Base-by-base conservation (phyloP, 2,888 invertebrate genomes). In the Tetanocera ferruginea region DNA sequence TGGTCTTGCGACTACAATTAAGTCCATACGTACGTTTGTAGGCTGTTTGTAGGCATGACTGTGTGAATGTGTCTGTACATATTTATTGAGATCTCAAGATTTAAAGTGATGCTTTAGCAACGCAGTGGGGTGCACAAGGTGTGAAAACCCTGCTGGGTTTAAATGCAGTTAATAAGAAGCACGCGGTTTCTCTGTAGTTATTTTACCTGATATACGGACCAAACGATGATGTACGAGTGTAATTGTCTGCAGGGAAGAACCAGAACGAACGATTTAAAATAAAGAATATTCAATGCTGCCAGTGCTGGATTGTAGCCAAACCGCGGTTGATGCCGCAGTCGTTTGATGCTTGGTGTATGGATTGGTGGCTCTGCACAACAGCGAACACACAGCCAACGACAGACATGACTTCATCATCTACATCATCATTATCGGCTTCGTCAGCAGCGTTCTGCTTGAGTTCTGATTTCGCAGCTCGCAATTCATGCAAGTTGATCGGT, bases 121-220 rank as follows among this genome's bases (percentile, higher is more conserved):
- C 86, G 79, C 87, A 86, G 87, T 84, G 86, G 88, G 88, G 85
- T 83, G 86, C 86, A 86, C 82, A 87, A 88, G 88, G 88, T 88
- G 88, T 88, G 88, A 88, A 88, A 86, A 87, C 87, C 88, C 88
- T 88, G 88, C 88, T 88, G 88, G 85, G 87, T 86, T 85, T 84
- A 85, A 88, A 85, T 87, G 87, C 85, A 86, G 87, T 86, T 88
- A 87, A 87, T 87, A 88, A 87, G 86, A 86, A 86, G 84, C 83
- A 82, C 82, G 82, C 83, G 82, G 82, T 80, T 72, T 76, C 80
- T 79, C n/a, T 79, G 76, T 80, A 77, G 78, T 78, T 60, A 51
- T 66, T 75, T 69, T 72, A 51, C 64, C 75, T 77, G 75, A 64
- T 55, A 66, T 77, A 49, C 78, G 76, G 43, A 70, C 70, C 74